Base-by-base conservation (phyloP, 1,140 invertebrate species). In the Ooceraea biroi region DNA sequence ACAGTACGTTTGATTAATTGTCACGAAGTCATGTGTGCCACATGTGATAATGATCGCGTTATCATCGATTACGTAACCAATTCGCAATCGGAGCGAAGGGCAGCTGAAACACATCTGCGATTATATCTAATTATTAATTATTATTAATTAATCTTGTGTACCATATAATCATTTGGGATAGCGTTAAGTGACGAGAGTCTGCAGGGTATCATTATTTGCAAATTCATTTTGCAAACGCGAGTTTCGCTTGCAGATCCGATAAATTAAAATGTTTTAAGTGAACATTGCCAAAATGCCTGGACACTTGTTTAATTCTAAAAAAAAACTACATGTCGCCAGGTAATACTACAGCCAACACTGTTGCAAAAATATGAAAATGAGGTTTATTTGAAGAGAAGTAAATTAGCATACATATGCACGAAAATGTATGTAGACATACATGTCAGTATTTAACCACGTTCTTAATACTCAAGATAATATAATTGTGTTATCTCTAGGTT, bases 81-180 rank as follows among this genome's bases (percentile, higher is more conserved):
- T 10, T 7, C 50, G 30, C 5, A 52, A 8, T 88, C 78, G 88
- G 88, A 78, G 68, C 61, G 25, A 89, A 27, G 65, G 60, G 19
- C 46, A 78, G 55, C 41, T 66, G 48, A 52, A 60, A 57, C 36
- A 82, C 55, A 50, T 27, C 44, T 48, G 74, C 50, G 0, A 71
- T 36, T 36, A 36, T 36, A 36, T 36, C 10, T 36, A 48, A 48
- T 48, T 50, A 85, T 88, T 83, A 85, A 68, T 66, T 69, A 82
- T n/a, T n/a, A n/a, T n/a, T n/a, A n/a, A 88, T 85, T 89, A 66
- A 78, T 85, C 82, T 83, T 61, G 66, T 55, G 73, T 36, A 36
- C 44, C 77, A 83, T 63, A 72, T 74, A 89, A 89, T 89, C 83
- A 14, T 10, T 60, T 30, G 36, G 41, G 73, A 89, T 57, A 77